Evolutionary conservation across 2,888 invertebrate species (phyloP).

Genomic region (Gymnoscelis rufifasciata): DNA sequence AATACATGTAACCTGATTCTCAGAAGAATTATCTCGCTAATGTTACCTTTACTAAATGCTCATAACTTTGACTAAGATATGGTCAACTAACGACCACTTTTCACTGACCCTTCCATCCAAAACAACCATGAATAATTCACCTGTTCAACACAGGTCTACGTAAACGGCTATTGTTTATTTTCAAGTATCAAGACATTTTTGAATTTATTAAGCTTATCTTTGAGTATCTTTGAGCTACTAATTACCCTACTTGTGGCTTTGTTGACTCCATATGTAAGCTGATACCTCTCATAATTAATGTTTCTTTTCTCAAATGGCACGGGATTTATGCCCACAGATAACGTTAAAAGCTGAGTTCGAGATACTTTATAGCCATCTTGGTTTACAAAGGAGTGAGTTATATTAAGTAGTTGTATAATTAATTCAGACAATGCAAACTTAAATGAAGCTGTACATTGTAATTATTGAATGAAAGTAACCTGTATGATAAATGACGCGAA

Average conservation of each 20-base stretch:
- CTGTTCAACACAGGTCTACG: conserved; percentile 19
- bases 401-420: conserved; percentile 54
- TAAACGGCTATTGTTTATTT: conserved; percentile 30
- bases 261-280: conserved; percentile 40
- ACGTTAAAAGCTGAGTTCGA: conserved; percentile 32
- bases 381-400: conserved; percentile 49
- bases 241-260: conserved; percentile 45
- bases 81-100: conserved; percentile 42
- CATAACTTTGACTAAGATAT: conserved; percentile 55
- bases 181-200: conserved; percentile 30
- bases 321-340: conserved; percentile 32
- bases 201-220: conserved; percentile 31
- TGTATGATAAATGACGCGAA: conserved; percentile 76
- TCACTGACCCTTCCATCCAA: conserved; percentile 26
- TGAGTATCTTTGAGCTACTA: conserved; percentile 44
- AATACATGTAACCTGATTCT: conserved; percentile 57
- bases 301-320: conserved; percentile 32
- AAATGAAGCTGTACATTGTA: conserved; percentile 66
- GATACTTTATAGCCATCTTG: conserved; percentile 37
- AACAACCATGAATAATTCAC: conserved; percentile 1
- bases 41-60: conserved; percentile 44
- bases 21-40: conserved; percentile 56
- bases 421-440: conserved; percentile 53
- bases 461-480: conserved; percentile 76
- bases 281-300: conserved; percentile 39